phyloP scores from a whole-genome alignment of 2,797 vertebrate genomes.

The Propithecus perrieri region DNA sequence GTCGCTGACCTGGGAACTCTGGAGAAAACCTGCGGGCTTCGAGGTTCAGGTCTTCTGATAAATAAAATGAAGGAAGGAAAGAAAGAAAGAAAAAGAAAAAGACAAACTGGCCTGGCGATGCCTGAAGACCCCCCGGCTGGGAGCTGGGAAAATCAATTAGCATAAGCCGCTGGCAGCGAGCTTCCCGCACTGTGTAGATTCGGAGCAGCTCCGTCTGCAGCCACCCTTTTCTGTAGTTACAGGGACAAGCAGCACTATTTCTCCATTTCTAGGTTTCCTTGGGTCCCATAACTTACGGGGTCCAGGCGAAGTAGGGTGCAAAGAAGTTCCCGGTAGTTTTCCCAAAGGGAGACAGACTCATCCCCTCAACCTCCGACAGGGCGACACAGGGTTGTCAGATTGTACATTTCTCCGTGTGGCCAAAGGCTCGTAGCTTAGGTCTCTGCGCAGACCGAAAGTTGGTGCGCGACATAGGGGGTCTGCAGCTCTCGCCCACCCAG shows the following conservation, averaged over 20 bases:
- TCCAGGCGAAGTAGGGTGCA: neutral
- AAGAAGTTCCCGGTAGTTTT: neutral
- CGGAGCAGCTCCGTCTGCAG: neutral
- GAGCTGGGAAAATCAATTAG: conserved; percentile 50
- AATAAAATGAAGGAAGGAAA: neutral
- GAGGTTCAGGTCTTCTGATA: neutral
- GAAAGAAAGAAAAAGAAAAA: neutral
- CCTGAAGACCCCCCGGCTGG: neutral
- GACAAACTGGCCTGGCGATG: neutral
- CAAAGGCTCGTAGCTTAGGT: neutral
- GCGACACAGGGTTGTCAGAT: neutral
- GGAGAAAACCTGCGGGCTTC: neutral
- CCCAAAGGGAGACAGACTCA: neutral
- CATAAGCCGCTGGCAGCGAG: neutral
- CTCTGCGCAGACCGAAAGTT: neutral
- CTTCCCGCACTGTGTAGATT: neutral
- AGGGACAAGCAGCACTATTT: neutral
- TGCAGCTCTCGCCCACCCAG: neutral
- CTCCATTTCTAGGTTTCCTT: neutral
- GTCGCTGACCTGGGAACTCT: neutral
- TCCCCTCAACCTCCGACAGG: neutral
- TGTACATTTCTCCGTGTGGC: neutral
- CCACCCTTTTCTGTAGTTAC: neutral
- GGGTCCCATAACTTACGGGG: neutral
- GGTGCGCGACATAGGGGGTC: neutral